These are phyloP conservation scores for Silurus lanzhouensis DNA, from an alignment of 2,797 vertebrate species.

Conservation along the genomic window DNA sequence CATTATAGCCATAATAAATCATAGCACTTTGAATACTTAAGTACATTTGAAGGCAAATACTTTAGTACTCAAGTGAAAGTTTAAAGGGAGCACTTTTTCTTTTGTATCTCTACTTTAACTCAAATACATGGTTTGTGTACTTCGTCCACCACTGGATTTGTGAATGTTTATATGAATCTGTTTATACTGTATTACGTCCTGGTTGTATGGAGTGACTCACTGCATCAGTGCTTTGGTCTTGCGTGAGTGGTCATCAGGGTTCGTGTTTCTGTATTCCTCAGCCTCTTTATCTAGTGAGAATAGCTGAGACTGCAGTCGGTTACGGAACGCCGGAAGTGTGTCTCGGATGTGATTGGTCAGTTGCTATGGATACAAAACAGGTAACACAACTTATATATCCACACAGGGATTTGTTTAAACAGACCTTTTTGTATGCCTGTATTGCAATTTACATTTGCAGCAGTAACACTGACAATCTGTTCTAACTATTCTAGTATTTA, in stretches of 20 bases:
- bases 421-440: neutral
- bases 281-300: constrained; percentile 85
- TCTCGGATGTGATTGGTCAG: constrained; percentile 93
- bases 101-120: too few relatives aligned
- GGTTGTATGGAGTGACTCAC: constrained; percentile 69
- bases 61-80: too few relatives aligned
- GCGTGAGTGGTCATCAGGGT: constrained; percentile 81
- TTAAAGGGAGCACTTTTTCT: too few relatives aligned
- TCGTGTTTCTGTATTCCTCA: constrained; percentile 81
- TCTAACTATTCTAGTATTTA: neutral
- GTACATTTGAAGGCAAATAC: too few relatives aligned
- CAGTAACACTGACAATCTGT: neutral
- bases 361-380: constrained; percentile 74
- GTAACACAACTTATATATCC: neutral
- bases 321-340: constrained; percentile 82
- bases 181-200: neutral
- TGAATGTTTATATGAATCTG: neutral
- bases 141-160: neutral
- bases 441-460: neutral
- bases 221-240: constrained; percentile 88
- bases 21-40: too few relatives aligned
- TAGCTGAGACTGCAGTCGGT: constrained; percentile 82
- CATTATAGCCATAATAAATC: too few relatives aligned
- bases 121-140: too few relatives aligned
- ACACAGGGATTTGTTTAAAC: too few relatives aligned